phyloP scores from a whole-genome alignment of 2,797 vertebrate genomes.

The Scolopax bukidnonensis region DNA sequence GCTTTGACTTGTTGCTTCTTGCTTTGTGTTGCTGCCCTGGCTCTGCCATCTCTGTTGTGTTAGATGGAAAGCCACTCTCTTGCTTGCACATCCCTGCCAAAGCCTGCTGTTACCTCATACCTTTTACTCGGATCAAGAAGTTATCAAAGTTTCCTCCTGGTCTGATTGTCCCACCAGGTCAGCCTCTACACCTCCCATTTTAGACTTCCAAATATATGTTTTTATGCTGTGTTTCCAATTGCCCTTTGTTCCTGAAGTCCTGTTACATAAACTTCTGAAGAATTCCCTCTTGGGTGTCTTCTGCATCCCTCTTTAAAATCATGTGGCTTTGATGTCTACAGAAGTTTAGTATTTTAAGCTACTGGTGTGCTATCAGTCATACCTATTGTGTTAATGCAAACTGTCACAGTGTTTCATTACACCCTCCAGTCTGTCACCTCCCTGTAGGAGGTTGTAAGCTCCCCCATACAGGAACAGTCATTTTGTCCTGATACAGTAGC shows the following conservation, averaged over 20 bases:
- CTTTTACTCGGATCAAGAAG: neutral
- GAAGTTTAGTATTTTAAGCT: neutral
- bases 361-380: neutral
- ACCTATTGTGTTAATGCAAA: neutral
- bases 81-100: neutral
- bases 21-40: neutral
- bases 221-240: neutral
- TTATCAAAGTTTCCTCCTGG: neutral
- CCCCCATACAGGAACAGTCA: rapidly evolving
- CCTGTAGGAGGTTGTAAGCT: rapidly evolving
- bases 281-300: neutral
- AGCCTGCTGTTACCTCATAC: neutral
- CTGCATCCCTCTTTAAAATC: neutral
- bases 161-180: neutral
- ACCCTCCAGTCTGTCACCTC: neutral
- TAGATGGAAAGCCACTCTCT: neutral
- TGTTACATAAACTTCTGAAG: neutral
- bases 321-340: neutral
- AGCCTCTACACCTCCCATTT: neutral
- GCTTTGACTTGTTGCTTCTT: conserved; percentile 12
- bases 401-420: neutral
- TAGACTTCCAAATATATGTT: neutral
- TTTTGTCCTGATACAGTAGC: neutral
- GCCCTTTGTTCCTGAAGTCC: neutral
- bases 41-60: neutral